Evolutionary conservation across 1,140 invertebrate genomes (phyloP), one percentile per base, ranked within the genome.

Genomic region (Nasonia longicornis): DNA sequence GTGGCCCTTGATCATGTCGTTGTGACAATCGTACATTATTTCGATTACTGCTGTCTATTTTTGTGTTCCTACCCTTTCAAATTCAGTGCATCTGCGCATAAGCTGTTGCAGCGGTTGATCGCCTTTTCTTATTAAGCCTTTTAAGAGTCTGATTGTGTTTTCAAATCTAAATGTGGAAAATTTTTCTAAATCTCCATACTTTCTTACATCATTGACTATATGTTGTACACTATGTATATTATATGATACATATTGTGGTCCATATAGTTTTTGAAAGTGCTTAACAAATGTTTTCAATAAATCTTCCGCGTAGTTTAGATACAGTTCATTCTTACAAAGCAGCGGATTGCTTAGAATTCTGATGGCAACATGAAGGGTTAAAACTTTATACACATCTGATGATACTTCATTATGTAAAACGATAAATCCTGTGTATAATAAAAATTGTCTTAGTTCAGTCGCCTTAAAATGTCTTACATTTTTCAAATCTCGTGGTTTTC

Each of bases 401-500:
- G 79, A n/a, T 71, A 91, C 79, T 69, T 85, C 79, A 35, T 84
- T 77, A 83, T 85, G 86, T n/a, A 91, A 84, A 70, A 87, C 85
- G 35, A 90, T 76, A 45, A 87, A 77, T 8, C 90, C 90, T 16
- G 86, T 89, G 80, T 91, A 92, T 20, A 91, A 79, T 16, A 92
- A 66, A 84, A 91, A 90, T 71, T 86, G 85, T 70, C 90, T 82
- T 83, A 88, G 90, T 83, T 92, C 90, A 70, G 91, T 91, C 16
- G 89, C 91, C 83, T 91, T 92, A 88, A 88, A 92, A 64, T 84
- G 82, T 7, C 87, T 85, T 38, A 90, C 10, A 38, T 90, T 86
- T 26, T 73, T 72, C 22, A 91, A 77, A 26, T 80, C 29, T 67
- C 89, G 75, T 22, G 89, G 87, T 82, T 89, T 90, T 74, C 91